Conservation (phyloP, 2,888 invertebrate genomes). For the Trachelus iudaicus region DNA sequence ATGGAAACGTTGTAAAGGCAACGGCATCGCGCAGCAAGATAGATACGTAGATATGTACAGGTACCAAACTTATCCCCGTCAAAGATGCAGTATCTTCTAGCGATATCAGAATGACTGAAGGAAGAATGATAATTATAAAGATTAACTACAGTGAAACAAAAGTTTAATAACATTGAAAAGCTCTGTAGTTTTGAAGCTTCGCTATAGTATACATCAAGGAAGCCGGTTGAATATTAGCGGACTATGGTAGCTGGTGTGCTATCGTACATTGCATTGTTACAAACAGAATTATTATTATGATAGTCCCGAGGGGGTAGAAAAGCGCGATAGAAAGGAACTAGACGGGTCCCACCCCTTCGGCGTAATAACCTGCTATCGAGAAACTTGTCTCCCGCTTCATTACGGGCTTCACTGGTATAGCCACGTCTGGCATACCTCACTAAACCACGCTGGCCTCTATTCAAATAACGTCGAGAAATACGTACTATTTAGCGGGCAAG, state of each 20-base stretch:
- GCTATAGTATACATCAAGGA: conserved; percentile 8
- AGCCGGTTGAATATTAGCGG: conserved; percentile 27
- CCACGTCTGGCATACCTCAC: too few relatives aligned
- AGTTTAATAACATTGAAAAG: too few relatives aligned
- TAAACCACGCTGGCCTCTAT: too few relatives aligned
- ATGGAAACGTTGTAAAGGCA: not conserved
- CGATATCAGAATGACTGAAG: not conserved
- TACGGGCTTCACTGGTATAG: too few relatives aligned
- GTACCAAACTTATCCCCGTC: too few relatives aligned
- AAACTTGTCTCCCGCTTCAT: too few relatives aligned
- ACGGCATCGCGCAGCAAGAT: too few relatives aligned
- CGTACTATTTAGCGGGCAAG: too few relatives aligned
- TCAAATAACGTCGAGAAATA: too few relatives aligned
- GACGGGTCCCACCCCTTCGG: not conserved
- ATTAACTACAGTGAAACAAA: not conserved
- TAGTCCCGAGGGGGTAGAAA: conserved; percentile 21
- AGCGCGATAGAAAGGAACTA: not conserved
- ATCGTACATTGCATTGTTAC: conserved; percentile 27
- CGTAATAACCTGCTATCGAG: not conserved
- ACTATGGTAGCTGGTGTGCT: conserved; percentile 12
- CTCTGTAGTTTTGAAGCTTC: too few relatives aligned
- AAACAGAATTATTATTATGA: conserved; percentile 41
- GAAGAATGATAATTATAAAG: not conserved
- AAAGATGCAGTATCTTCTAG: not conserved
- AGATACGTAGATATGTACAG: too few relatives aligned